Evolutionary conservation across 2,113 vertebrate genomes (phyloP), one percentile per base, ranked within the genome.

Genomic region (Notiomystis cincta): DNA sequence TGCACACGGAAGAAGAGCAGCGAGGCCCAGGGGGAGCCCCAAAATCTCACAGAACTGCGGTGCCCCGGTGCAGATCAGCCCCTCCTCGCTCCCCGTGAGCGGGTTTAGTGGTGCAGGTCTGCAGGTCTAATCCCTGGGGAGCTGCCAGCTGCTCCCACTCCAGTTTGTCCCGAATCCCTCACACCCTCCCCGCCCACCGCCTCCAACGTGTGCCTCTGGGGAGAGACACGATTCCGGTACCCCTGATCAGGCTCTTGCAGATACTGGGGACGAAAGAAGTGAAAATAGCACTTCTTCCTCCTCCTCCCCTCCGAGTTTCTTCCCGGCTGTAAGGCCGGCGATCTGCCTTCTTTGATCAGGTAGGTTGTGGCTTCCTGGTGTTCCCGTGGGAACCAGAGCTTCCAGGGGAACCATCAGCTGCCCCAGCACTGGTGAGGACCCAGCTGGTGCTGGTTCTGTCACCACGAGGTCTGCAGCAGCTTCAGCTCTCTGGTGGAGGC

Each of bases 21-120:
- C 0, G 5, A 82, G 35, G 38, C 75, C 44, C 24, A 25, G 24
- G 24, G 18, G 35, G 4, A 90, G 10, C 47, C 40, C 27, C 15
- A 14, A 14, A 51, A 22, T 16, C 51, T 62, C 47, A 28, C 38
- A 62, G 73, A 25, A 61, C 9, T 7, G 24, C 7, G 27, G 21
- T 69, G 40, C 31, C 58, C 40, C 35, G 25, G 12, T 51, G 40
- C 75, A 57, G 16, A 67, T 4, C 58, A 80, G 40, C 50, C 57
- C 16, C 58, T 69, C 35, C 38, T 37, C 0, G 0, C 2, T 64
- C 69, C 40, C 57, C 1, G 6, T 0, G 4, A 35, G 57, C 70
- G 79, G 61, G n/a, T 65, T 72, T 56, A 48, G 10, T 6, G 20
- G 2, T 35, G 35, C 53, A n/a, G n/a, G n/a, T n/a, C 38, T 58